These are phyloP conservation scores for Meloe dianella DNA, from an alignment of 2,888 invertebrate species.

Conservation along the genomic window DNA sequence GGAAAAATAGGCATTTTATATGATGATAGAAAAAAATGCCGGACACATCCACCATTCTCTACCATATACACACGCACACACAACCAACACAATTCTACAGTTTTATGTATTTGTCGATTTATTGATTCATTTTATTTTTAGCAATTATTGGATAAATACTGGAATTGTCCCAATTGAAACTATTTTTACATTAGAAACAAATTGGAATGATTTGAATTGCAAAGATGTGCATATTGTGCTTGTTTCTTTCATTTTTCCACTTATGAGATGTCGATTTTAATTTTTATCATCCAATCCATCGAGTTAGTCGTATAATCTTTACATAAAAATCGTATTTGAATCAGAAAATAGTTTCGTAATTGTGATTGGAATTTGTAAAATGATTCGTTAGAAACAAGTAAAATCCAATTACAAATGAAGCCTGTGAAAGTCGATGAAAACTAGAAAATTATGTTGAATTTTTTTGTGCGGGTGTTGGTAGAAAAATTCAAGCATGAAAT, in stretches of 20 bases:
- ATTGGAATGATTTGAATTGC: constrained; percentile 1
- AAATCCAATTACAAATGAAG: not conserved
- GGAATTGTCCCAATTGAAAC: not conserved
- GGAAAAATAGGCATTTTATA: constrained; percentile 28
- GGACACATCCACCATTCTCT: constrained; percentile 45
- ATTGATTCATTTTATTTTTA: not conserved
- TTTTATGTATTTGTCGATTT: not conserved
- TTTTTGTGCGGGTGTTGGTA: not conserved
- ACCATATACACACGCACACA: too few relatives aligned
- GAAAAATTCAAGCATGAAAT: not conserved
- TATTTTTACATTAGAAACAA: not conserved
- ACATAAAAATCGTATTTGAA: not conserved
- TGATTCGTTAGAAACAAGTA: not conserved
- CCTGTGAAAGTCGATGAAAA: not conserved
- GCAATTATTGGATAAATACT: not conserved
- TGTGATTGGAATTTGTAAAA: not conserved
- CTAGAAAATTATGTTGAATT: not conserved
- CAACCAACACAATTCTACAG: not conserved
- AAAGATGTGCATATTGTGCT: not conserved
- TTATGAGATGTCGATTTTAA: constrained; percentile 3
- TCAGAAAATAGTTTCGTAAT: not conserved
- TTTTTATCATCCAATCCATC: not conserved
- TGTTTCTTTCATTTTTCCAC: not conserved
- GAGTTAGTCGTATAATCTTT: not conserved
- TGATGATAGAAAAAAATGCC: not conserved